Base-by-base conservation (phyloP, 2,797 vertebrate genomes). In the Meriones psammophilus region DNA sequence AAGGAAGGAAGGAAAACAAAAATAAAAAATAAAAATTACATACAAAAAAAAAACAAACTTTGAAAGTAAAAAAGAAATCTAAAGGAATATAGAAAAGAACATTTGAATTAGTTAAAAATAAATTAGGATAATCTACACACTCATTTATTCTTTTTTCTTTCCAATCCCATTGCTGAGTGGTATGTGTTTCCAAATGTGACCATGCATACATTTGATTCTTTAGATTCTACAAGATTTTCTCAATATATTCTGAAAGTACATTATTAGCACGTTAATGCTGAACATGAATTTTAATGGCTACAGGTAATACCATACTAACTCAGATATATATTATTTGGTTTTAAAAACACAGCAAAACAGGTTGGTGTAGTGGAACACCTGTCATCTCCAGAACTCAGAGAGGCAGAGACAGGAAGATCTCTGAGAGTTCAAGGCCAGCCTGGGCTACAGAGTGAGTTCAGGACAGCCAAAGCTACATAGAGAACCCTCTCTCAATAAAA, bases 191-290 rank as follows among this genome's bases (percentile, higher is more conserved):
- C 20, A 83, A 88, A 22, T 90, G 7, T 89, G 17, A 76, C 1
- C 28, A 8, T 73, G 1, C 2, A 69, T 84, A 87, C 56, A 50
- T 90, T 88, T 90, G 36, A 39, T 85, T 92, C 22, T 50, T 81
- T 20, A 91, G 68, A 36, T 77, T 97, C 79, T 69, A 42, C 42
- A 20, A 68, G 36, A 17, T 60, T 96, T 90, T 46, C n/a, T 96
- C 73, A 69, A 30, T 56, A 15, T 42, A 33, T 73, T 92, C 77
- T 95, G 50, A 74, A 88, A 22, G 60, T 74, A 7, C 33, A n/a
- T 88, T 68, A 28, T 58, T 22, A 73, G 76, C 73, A 24, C 30
- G 6, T 36, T 22, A 76, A 54, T 79, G 28, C n/a, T 91, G 15
- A 62, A 8, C 5, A 91, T 71, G 7, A 10, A 39, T 88, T 90